Evolutionary conservation across 2,113 vertebrate species (phyloP), one percentile per base, ranked within the genome.

Genomic region (Psittacara wagleri): DNA sequence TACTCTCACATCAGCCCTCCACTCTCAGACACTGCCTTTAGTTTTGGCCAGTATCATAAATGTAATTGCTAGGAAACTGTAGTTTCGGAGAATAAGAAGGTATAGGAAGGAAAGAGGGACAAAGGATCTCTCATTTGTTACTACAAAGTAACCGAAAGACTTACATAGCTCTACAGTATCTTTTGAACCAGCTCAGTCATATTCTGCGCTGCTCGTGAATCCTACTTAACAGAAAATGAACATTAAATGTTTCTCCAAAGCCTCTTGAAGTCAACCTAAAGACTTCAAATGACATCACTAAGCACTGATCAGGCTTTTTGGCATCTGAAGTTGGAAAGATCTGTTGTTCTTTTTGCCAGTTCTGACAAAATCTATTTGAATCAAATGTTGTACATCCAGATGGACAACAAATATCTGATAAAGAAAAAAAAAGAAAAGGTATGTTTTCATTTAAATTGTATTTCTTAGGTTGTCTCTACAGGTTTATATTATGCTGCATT

Each of bases 361-460:
- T 97, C 97, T 97, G 97, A 98, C 97, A 98, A 96, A 96, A 89
- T 62, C 67, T 95, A 94, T 98, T 96, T 96, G 83, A 97, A 92
- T 86, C 89, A 86, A 92, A 79, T 44, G 24, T 73, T 96, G 37
- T 68, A 89, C 83, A 96, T 97, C 51, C 88, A 97, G 97, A 92
- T 55, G 72, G 96, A 95, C 90, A 97, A 93, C 75, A 90, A 92
- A 92, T 93, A 97, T 93, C 92, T 95, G 92, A 97, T 94, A 81
- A 19, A 84, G 70, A 91, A 89, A 61, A 55, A 92, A 86, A n/a
- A n/a, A 41, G 81, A 81, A 86, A 93, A 91, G 76, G 51, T 43
- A 83, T 93, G 90, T 96, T 98, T 98, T 96, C 76, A 95, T 97
- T 98, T 97, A 98, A 98, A 96, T 90, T 95, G 83, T 95, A 89